Evolutionary conservation across 1,140 invertebrate species (phyloP).

Genomic region (Phthorimaea operculella): DNA sequence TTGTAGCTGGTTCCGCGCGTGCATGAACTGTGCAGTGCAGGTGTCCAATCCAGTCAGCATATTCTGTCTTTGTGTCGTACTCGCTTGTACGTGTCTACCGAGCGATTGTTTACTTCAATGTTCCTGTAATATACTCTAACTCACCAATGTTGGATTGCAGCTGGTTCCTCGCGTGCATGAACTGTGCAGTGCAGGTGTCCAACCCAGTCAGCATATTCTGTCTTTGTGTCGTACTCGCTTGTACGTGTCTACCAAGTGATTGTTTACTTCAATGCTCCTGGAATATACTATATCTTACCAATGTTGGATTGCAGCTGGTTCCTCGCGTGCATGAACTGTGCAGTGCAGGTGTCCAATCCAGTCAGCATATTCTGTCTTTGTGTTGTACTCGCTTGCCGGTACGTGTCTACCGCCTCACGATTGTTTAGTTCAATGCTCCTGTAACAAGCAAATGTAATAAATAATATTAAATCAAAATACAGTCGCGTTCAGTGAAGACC

Average conservation of each 20-base stretch:
- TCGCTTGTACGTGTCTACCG: background rate
- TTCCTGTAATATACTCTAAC: too few relatives aligned
- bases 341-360: background rate
- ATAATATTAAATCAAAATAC: too few relatives aligned
- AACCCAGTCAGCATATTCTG: background rate
- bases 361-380: background rate
- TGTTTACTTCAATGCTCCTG: too few relatives aligned
- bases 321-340: background rate
- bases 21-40: background rate
- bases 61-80: background rate
- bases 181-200: background rate
- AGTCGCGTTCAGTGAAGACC: too few relatives aligned
- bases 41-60: background rate
- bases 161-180: background rate
- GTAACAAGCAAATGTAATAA: too few relatives aligned
- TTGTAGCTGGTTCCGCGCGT: background rate
- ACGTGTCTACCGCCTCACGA: background rate
- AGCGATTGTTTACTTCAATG: too few relatives aligned
- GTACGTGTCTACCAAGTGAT: too few relatives aligned
- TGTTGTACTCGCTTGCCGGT: background rate
- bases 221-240: background rate
- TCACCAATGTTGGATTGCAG: constrained; percentile 1
- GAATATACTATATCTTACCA: too few relatives aligned
- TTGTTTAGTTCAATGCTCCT: constrained; percentile 26
- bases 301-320: background rate